Percentiles rank a stretch among this genome's conserved stretches.
Conservation (phyloP, 2,888 invertebrate species). For the Hetaerina titia region DNA sequence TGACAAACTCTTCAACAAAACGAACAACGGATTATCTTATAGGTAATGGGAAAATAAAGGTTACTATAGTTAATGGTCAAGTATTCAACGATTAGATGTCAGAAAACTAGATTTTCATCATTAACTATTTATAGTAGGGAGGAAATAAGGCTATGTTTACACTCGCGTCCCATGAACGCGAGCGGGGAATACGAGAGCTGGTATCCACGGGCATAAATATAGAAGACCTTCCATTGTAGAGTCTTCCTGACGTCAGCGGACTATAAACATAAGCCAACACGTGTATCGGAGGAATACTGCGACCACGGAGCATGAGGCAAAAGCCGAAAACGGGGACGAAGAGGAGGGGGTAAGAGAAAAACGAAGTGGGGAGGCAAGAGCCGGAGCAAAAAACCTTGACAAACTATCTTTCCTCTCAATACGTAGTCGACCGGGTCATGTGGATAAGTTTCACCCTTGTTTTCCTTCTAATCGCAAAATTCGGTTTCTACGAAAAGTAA, state of each 20-base stretch:
- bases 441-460: too few species aligned
- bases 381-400: too few species aligned
- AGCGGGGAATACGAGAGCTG: background rate
- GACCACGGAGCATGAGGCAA: background rate
- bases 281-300: background rate
- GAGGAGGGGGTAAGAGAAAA: too few species aligned
- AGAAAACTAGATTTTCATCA: background rate
- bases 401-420: too few species aligned
- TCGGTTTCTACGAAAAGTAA: too few species aligned
- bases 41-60: background rate
- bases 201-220: background rate
- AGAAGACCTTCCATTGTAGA: constrained; percentile 1
- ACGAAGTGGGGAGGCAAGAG: too few species aligned
- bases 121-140: background rate
- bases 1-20: background rate
- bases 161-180: background rate
- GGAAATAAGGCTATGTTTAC: background rate
- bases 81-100: background rate
- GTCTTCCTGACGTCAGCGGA: background rate
- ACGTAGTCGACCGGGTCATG: too few species aligned
- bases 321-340: background rate
- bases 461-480: too few species aligned
- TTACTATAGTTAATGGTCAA: background rate
- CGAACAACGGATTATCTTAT: background rate
- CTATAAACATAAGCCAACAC: background rate